These are phyloP conservation scores for Corythaixoides concolor DNA, from an alignment of 2,113 vertebrate species.

Conservation along the genomic window DNA sequence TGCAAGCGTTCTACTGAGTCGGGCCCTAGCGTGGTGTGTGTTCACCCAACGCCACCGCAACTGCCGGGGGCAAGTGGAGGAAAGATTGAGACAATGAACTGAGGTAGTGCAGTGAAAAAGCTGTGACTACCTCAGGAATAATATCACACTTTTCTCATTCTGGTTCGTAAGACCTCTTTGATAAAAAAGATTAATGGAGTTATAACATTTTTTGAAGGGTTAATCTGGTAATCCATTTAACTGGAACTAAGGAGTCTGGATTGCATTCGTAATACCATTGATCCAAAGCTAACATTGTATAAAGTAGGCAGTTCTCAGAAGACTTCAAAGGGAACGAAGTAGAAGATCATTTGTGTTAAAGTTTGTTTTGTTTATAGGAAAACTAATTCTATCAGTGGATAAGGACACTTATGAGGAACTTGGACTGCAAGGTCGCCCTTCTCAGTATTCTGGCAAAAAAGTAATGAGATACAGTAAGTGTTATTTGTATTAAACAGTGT, in stretches of 20 bases:
- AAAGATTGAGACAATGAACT: background rate
- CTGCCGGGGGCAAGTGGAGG: background rate
- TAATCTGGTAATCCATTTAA: background rate
- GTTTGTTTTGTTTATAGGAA: slow-evolving; percentile 75
- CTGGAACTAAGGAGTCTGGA: background rate
- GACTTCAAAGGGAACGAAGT: background rate
- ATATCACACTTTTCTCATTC: background rate
- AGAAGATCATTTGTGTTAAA: background rate
- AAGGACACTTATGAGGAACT: slow-evolving; percentile 92
- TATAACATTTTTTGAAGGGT: background rate
- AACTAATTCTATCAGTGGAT: slow-evolving; percentile 87
- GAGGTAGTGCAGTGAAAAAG: background rate
- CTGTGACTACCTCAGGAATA: background rate
- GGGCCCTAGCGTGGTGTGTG: background rate
- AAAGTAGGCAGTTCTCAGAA: background rate
- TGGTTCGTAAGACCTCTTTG: background rate
- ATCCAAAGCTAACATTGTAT: background rate
- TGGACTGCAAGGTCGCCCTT: slow-evolving; percentile 87
- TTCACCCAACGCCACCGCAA: background rate
- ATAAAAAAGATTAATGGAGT: background rate
- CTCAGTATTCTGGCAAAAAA: slow-evolving; percentile 81
- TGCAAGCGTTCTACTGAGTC: background rate
- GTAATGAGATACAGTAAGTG: slow-evolving; percentile 84
- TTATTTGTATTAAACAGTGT: background rate
- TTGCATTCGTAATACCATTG: background rate